Conservation (phyloP, 2,113 vertebrate species). For the Pelodiscus sinensis region DNA sequence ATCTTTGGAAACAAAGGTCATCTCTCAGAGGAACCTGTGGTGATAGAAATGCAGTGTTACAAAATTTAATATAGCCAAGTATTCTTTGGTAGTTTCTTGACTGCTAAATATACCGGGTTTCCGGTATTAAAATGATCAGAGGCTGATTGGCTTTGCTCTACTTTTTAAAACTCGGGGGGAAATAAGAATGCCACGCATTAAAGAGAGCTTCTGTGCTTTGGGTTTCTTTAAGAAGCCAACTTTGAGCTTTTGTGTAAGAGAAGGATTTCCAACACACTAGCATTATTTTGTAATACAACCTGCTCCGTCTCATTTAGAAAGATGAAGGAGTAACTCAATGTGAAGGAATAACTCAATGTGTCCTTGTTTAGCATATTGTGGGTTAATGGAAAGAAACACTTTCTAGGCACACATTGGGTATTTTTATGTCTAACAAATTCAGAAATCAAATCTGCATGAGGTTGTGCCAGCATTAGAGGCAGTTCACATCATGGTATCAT, state of each 20-base stretch:
- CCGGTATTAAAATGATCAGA: fast-evolving
- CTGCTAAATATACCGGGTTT: background rate
- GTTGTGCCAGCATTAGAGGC: background rate
- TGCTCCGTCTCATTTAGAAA: fast-evolving
- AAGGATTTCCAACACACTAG: background rate
- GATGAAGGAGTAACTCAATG: fast-evolving
- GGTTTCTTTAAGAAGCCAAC: fast-evolving
- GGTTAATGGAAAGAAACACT: fast-evolving
- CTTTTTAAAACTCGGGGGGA: fast-evolving
- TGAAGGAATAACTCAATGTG: no score
- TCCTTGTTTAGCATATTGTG: background rate
- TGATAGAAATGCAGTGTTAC: background rate
- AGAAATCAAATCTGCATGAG: fast-evolving
- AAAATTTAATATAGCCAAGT: fast-evolving
- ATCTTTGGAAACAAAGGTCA: fast-evolving
- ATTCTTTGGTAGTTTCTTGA: fast-evolving
- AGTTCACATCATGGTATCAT: background rate
- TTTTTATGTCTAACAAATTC: background rate
- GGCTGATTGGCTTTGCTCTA: fast-evolving
- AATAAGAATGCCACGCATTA: fast-evolving
- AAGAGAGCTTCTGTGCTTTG: background rate
- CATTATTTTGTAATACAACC: background rate
- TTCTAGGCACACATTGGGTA: background rate
- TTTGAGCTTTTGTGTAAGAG: fast-evolving
- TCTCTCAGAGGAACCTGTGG: fast-evolving